Evolutionary conservation across 1,140 invertebrate species (phyloP), one percentile per base, ranked within the genome.

Genomic region (Drosophila pectinifera): DNA sequence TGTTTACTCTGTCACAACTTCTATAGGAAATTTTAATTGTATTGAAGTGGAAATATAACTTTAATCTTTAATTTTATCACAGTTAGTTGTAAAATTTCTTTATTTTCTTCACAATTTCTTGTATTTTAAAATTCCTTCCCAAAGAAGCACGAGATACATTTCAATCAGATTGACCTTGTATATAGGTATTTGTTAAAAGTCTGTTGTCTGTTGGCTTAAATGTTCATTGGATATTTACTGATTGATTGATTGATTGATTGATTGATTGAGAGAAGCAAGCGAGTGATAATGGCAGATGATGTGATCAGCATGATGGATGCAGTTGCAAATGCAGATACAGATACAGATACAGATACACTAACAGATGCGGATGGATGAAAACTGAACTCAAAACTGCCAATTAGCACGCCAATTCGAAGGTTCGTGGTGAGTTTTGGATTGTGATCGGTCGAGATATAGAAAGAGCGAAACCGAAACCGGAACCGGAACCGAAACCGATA

Each of bases 301-400:
- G 49, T 70, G 68, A 57, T 46, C 42, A 58, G 67, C 64, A 28
- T 57, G 62, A 38, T 57, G 54, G 38, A 69, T 57, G 68, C 51
- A 48, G 31, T 45, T 46, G 54, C 62, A 20, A 28, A 24, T 69
- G 34, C 62, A 39, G 39, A 42, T 53, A 14, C 34, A 62, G 34
- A 55, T 63, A n/a, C n/a, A n/a, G n/a, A n/a, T n/a, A 31, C 39
- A 64, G n/a, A 51, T 63, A 20, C 43, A 42, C 34, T 38, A 45
- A 36, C 42, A 39, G 45, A 69, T 85, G 81, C 70, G 56, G 56
- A 70, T 81, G 48, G 79, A 85, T 65, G 74, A 76, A 43, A 77
- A 58, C 63, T 78, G 18, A 81, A 81, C 46, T 70, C 38, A 70
- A 79, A 68, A 49, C 75, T 83, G 83, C 83, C 83, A 86, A 86